These are phyloP conservation scores for Phymorhynchus buccinoides DNA, from an alignment of 1,140 invertebrate genomes.

Conservation along the genomic window DNA sequence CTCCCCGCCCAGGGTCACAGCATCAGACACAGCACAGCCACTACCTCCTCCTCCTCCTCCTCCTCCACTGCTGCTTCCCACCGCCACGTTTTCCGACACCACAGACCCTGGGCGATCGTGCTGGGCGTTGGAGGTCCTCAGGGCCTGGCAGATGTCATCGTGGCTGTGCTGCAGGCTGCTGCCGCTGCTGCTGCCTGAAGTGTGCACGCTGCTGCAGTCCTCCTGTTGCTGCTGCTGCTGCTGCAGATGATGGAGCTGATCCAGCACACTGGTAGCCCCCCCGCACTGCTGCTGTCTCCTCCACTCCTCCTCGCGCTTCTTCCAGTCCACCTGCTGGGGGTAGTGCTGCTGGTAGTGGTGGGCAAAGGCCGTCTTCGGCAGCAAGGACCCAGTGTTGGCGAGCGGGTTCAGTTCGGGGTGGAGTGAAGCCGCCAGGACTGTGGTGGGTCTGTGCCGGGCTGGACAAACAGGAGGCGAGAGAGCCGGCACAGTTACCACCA, in stretches of 20 bases:
- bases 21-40: too few species aligned
- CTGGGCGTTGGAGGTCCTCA: conserved; percentile 25
- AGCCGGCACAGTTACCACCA: neutral
- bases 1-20: neutral
- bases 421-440: conserved; percentile 23
- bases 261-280: neutral
- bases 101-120: neutral
- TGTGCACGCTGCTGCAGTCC: neutral
- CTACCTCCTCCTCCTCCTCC: neutral
- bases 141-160: conserved; percentile 31
- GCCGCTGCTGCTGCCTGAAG: neutral
- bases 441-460: neutral
- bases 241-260: neutral
- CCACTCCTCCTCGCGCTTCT: neutral
- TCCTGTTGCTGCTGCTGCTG: neutral
- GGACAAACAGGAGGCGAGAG: neutral
- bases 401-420: neutral
- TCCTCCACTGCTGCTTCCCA: neutral
- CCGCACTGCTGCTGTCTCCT: neutral
- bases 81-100: conserved; percentile 18
- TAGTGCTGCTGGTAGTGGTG: neutral
- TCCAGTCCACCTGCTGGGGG: neutral
- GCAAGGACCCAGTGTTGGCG: neutral
- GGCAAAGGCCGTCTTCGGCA: neutral
- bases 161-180: neutral